Percentiles rank a stretch among this genome's conserved stretches.
phyloP scores from a whole-genome alignment of 2,797 vertebrate species.

The Nannoperca obscura region DNA sequence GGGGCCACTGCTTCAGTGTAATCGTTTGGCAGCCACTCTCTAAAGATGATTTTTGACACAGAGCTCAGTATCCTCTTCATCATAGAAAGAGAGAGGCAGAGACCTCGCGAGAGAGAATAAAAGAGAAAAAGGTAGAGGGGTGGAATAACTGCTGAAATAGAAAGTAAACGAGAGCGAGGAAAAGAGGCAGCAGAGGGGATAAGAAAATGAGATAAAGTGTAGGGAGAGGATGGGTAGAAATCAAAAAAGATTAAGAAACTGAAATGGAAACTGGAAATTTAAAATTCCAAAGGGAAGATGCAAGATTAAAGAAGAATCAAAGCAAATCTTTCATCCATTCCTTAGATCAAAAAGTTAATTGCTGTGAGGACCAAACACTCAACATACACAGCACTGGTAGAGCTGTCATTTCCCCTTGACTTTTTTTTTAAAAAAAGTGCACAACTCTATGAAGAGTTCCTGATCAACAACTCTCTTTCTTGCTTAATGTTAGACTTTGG shows the following conservation, averaged over 20 bases:
- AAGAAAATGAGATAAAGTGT: slow-evolving; percentile 5
- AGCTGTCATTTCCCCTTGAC: background rate
- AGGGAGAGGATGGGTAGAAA: background rate
- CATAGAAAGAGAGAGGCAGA: slow-evolving; percentile 23
- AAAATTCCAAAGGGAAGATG: slow-evolving; percentile 41
- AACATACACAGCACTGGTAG: background rate
- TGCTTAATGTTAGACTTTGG: background rate
- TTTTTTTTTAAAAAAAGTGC: background rate
- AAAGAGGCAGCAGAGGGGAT: background rate
- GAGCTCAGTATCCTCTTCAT: slow-evolving; percentile 60
- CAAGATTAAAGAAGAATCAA: slow-evolving; percentile 52
- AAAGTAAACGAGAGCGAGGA: slow-evolving; percentile 13
- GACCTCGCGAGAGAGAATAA: slow-evolving; percentile 12
- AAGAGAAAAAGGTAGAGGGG: slow-evolving; percentile 7
- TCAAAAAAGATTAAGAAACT: slow-evolving; percentile 25
- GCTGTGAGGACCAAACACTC: slow-evolving; percentile 17
- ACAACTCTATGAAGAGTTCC: background rate
- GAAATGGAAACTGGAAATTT: slow-evolving; percentile 37
- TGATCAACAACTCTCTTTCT: background rate
- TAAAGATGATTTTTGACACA: slow-evolving; percentile 71
- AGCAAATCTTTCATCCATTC: slow-evolving; percentile 42
- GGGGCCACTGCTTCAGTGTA: slow-evolving; percentile 68
- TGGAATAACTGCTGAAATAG: background rate
- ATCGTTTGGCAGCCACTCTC: slow-evolving; percentile 71
- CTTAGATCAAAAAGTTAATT: slow-evolving; percentile 36